phyloP scores from a whole-genome alignment of 2,888 invertebrate genomes.

The Cerastis rubricosa region DNA sequence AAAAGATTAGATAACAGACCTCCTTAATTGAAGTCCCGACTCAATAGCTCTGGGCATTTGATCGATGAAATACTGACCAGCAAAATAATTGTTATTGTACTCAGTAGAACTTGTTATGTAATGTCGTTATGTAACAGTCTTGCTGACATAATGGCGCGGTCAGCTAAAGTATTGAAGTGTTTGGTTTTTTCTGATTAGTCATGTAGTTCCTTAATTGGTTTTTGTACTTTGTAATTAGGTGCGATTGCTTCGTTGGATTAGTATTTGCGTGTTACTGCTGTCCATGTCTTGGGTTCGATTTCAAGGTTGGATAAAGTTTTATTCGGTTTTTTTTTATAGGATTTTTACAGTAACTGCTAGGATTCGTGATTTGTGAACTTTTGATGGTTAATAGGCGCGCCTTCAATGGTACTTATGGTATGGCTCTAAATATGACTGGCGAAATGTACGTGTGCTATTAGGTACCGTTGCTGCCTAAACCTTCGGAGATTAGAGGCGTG shows the following conservation, averaged over 20 bases:
- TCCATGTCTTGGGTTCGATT: neutral
- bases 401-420: neutral
- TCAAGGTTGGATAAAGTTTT: neutral
- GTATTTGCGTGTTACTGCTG: neutral
- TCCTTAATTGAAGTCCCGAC: slow-evolving; percentile 24
- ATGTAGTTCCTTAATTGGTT: slow-evolving; percentile 40
- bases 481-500: too few relatives aligned
- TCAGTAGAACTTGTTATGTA: slow-evolving; percentile 44
- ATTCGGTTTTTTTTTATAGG: neutral
- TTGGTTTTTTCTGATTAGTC: slow-evolving; percentile 17
- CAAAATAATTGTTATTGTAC: slow-evolving; percentile 39
- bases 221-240: slow-evolving; percentile 28
- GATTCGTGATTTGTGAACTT: neutral
- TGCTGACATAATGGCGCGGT: slow-evolving; percentile 43
- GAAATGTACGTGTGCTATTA: neutral
- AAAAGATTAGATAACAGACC: slow-evolving; percentile 32
- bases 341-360: neutral
- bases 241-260: neutral
- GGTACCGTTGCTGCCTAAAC: too few relatives aligned
- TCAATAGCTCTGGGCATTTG: slow-evolving; percentile 46
- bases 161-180: slow-evolving; percentile 17
- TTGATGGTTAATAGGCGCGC: neutral
- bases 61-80: slow-evolving; percentile 34
- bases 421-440: neutral
- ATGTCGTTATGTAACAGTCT: slow-evolving; percentile 43